Evolutionary conservation across 2,888 invertebrate genomes (phyloP), one percentile per base, ranked within the genome.

Genomic region (Napeogenes sylphis): DNA sequence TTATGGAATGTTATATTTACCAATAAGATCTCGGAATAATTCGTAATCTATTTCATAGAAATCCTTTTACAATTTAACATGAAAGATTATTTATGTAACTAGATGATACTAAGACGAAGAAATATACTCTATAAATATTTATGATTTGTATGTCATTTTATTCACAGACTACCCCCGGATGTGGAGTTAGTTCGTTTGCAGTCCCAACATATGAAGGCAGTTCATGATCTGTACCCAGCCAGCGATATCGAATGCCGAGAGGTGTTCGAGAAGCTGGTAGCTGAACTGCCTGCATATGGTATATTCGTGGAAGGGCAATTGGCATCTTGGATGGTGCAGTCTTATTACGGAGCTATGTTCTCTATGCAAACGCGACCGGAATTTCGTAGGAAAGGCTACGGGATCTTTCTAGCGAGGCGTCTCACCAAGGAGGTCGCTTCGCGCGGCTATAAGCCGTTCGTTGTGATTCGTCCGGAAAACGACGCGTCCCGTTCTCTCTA

Each of bases 271-370:
- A 94, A 94, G 84, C 91, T 96, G 66, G 95, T 96, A 67, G 92
- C 93, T 63, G 93, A 93, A 76, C 91, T 96, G 70, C 96, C 96
- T 10, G 96, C 96, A 21, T 95, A 94, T 81, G 96, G 96, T 46
- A 93, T 96, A 68, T 96, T 96, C 84, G 93, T 92, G 76, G 92
- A 92, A 61, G 95, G 94, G 58, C 93, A 94, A 74, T 88, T 96
- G 69, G 96, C 96, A 45, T 96, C 96, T 35, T 96, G 96, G 96
- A 96, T 96, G 96, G 95, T 96, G 56, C 96, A 96, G 83, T 96
- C 96, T 30, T 96, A 96, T 85, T 96, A 96, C 84, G 96, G 96
- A 33, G 96, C 96, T 67, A 96, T 96, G 96, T 96, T 96, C 90
- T 96, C 96, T 58, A 96, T 96, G 96, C 96, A 96, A 87, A 96